Base-by-base conservation (phyloP, 2,113 vertebrate genomes). In the Formicarius rufipectus region DNA sequence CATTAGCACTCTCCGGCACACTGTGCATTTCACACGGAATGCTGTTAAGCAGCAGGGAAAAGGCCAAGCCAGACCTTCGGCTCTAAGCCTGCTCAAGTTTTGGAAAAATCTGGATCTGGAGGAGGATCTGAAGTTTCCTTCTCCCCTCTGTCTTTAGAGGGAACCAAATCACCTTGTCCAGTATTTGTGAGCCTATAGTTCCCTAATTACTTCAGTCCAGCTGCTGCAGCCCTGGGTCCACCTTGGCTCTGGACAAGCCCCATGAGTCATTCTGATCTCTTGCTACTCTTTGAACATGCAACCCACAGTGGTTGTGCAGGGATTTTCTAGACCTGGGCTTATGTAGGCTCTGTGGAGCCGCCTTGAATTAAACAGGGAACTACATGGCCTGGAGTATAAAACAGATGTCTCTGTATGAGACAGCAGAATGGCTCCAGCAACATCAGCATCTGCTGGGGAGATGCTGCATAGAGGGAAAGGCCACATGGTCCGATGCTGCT, bases 201-300 rank as follows among this genome's bases (percentile, higher is more conserved):
- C n/a, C 22, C n/a, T n/a, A 33, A 66, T 6, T 68, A 15, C 84
- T 94, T 71, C 22, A 56, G 13, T 31, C 17, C 55, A 79, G 39
- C 53, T 80, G 81, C 42, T 73, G 56, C 39, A 76, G n/a, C 24
- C 13, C 52, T 52, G 47, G 21, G 28, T 53, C 39, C 30, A 84
- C 50, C 44, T 79, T 0, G 0, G 8, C 21, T 58, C 27, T 0
- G 0, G 22, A 44, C 24, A n/a, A 64, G n/a, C 17, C 94, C 22
- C 33, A 20, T 4, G 25, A 50, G 37, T 55, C 3, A 3, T 63
- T 80, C 40, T 50, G 33, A 23, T 75, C n/a, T 84, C 75, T 52
- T 8, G 5, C 31, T 91, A 31, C 44, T 83, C 35, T 0, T 0
- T 15, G 27, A 87, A 53, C 9, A 22, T 6, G 23, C 50, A 84